These are phyloP conservation scores for Sciurus carolinensis DNA, from an alignment of 2,797 vertebrate genomes.

Conservation along the genomic window DNA sequence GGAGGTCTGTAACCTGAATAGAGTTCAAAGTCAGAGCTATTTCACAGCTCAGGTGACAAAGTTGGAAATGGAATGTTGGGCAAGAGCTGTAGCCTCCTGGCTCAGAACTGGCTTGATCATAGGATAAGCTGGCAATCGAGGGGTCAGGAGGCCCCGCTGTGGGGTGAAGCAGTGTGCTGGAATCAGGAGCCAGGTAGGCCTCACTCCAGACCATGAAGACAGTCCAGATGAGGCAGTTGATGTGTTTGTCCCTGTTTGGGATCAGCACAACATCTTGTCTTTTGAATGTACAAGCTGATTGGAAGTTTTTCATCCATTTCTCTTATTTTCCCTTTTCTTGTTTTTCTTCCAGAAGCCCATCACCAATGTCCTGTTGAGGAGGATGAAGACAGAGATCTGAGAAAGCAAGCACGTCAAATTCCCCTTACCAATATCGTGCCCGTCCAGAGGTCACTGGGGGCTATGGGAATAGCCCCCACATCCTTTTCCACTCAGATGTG, in stretches of 20 bases:
- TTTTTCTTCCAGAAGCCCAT: slow-evolving; percentile 12
- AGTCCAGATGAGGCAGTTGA: neutral
- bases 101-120: neutral
- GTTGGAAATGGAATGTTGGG: neutral
- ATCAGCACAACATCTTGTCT: neutral
- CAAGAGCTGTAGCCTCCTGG: neutral
- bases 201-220: neutral
- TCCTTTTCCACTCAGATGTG: neutral
- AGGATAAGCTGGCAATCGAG: neutral
- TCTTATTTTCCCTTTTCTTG: neutral
- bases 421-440: neutral
- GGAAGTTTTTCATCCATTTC: neutral
- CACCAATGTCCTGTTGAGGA: neutral
- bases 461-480: neutral
- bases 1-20: neutral
- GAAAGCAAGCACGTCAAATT: neutral
- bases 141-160: neutral
- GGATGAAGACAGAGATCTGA: neutral
- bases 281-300: neutral
- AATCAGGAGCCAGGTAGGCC: neutral
- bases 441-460: slow-evolving; percentile 34
- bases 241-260: neutral
- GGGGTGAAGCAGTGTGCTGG: neutral
- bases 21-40: neutral
- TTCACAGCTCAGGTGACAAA: neutral